Base-by-base conservation (phyloP, 2,113 vertebrate genomes). In the Heterochromis multidens region DNA sequence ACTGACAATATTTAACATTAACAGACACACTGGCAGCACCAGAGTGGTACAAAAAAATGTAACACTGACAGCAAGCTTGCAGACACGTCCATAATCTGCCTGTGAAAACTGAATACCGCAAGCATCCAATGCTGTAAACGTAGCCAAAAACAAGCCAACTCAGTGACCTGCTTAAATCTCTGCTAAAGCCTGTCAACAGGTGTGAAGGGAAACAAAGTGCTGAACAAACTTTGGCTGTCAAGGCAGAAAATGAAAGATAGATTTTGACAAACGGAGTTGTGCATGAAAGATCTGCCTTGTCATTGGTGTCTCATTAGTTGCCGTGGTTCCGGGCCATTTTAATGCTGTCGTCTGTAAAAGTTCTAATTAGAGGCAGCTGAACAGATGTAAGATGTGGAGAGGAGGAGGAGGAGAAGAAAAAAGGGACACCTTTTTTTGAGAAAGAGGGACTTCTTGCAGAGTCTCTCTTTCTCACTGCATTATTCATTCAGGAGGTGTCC, bases 351-450 rank as follows among this genome's bases (percentile, higher is more conserved):
- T 89, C 82, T 87, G 78, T 63, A 84, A 84, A 88, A 80, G 88
- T 82, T 80, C 78, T 95, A 91, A 95, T 94, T 91, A 94, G 88
- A 90, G 86, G 88, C 88, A 88, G 93, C 86, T 87, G 77, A 93
- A 90, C 89, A 95, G 89, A 94, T 94, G 92, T 90, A 83, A 82
- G 74, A 82, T 84, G 59, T 7, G 13, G 56, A 76, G 40, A 80
- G 4, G 5, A 85, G 40, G 77, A 82, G 14, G 46, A 61, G 37
- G 19, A 13, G 57, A 56, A 25, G n/a, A 60, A 59, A 37, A 43
- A 56, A 76, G 58, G 58, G 10, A 90, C 88, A 89, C 89, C 87
- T 92, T 88, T 35, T 76, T 77, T 62, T 61, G 56, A 76, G 83
- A 87, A 88, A 84, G 56, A 78, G 13, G 21, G 2, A 43, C 70